Conservation (phyloP, 2,888 invertebrate genomes). For the Melitaea athalia region DNA sequence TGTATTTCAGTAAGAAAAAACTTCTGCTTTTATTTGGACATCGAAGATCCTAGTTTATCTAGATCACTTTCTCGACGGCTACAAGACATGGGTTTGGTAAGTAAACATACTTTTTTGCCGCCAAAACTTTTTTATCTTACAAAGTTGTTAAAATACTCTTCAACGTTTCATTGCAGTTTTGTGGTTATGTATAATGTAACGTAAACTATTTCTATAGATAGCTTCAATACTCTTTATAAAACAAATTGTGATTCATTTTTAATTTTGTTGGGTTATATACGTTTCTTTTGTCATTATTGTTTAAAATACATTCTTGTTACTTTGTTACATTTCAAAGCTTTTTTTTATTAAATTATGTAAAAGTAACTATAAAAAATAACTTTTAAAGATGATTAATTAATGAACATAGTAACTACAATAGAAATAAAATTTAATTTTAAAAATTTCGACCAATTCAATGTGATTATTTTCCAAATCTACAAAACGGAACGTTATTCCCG, state of each 20-base stretch:
- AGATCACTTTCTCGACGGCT: conserved; percentile 86
- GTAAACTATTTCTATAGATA: conserved; percentile 23
- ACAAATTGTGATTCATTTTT: conserved; percentile 37
- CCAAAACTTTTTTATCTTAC: conserved; percentile 50
- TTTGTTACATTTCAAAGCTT: not conserved
- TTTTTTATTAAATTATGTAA: not conserved
- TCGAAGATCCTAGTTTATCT: conserved; percentile 86
- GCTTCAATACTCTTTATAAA: conserved; percentile 9
- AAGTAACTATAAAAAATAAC: not conserved
- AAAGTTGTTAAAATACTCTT: conserved; percentile 13
- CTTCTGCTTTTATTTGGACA: conserved; percentile 89
- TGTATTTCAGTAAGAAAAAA: conserved; percentile 80
- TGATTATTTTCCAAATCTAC: conserved; percentile 13
- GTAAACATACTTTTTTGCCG: conserved; percentile 64
- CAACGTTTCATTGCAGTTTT: conserved; percentile 35
- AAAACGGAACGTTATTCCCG: conserved; percentile 57
- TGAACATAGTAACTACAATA: not conserved
- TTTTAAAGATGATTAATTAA: not conserved
- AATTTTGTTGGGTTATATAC: conserved; percentile 55
- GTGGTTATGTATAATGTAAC: conserved; percentile 38
- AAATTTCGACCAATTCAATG: not conserved
- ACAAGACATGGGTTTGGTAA: conserved; percentile 88
- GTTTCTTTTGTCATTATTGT: conserved; percentile 50
- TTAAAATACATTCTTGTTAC: not conserved
- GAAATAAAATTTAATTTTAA: not conserved